Evolutionary conservation across 2,888 invertebrate genomes (phyloP).

Genomic region (Ectropis crepuscularia): DNA sequence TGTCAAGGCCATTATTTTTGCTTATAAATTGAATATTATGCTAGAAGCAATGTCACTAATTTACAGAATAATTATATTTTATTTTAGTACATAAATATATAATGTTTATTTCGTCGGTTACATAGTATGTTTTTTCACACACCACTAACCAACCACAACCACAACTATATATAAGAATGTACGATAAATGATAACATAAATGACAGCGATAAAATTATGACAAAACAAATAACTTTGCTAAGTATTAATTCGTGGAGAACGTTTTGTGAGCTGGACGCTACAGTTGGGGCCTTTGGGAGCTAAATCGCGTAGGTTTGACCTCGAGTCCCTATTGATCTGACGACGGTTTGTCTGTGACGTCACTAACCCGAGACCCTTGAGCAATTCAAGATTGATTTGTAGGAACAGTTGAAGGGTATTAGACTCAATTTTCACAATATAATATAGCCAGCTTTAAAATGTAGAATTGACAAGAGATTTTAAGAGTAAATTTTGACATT

Average conservation of each 20-base stretch:
- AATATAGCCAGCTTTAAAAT: neutral
- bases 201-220: neutral
- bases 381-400: conserved; percentile 36
- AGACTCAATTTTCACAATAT: neutral
- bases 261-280: conserved; percentile 48
- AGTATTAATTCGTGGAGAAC: conserved; percentile 46
- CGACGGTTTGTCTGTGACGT: conserved; percentile 71
- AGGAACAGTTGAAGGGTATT: neutral
- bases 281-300: conserved; percentile 21
- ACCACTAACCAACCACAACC: too few relatives aligned
- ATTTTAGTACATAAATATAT: too few relatives aligned
- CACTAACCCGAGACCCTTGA: conserved; percentile 59
- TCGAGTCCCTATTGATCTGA: conserved; percentile 79
- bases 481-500: too few relatives aligned
- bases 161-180: too few relatives aligned
- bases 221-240: neutral
- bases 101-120: too few relatives aligned
- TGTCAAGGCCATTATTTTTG: too few relatives aligned
- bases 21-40: too few relatives aligned
- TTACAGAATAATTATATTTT: too few relatives aligned
- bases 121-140: too few relatives aligned
- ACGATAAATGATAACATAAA: neutral
- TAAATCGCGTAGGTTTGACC: conserved; percentile 67
- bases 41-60: too few relatives aligned
- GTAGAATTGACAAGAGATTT: neutral